A percentile compares a stretch with the other conserved stretches of the same genome.
Evolutionary conservation across 2,113 vertebrate species (phyloP).

Genomic region (Ploceus nigricollis): DNA sequence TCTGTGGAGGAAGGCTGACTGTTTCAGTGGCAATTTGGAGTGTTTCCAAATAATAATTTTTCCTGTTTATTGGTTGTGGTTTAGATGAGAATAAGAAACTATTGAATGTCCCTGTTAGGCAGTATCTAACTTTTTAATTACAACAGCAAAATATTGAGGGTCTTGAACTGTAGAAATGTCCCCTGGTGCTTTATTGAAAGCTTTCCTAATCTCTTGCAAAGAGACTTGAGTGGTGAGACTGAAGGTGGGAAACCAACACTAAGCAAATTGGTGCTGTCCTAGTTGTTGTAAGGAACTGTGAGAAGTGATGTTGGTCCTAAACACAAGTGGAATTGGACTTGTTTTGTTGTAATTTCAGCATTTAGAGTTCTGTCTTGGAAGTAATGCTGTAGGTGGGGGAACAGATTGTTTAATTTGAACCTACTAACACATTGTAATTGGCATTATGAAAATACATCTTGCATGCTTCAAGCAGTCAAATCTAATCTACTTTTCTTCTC

Average conservation of each 20-base stretch:
- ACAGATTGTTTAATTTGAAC: background rate
- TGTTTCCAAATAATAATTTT: background rate
- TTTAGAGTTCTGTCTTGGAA: background rate
- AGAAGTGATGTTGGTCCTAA: background rate
- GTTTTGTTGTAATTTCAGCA: background rate
- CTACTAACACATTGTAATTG: background rate
- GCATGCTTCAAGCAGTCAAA: background rate
- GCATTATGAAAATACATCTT: background rate
- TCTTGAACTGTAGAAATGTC: background rate
- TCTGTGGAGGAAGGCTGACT: background rate
- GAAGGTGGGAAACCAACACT: background rate
- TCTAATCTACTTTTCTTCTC: background rate
- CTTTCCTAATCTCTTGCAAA: background rate
- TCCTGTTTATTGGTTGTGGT: background rate
- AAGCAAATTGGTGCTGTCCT: background rate
- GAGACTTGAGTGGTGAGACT: background rate
- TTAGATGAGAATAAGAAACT: background rate
- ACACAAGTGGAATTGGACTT: background rate
- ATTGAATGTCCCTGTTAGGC: background rate
- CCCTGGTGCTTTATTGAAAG: background rate
- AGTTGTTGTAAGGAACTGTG: background rate
- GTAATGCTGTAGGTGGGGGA: background rate
- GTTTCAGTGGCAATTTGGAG: background rate
- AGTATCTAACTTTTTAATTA: background rate
- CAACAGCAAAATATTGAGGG: background rate